Percentiles rank a stretch among this genome's conserved stretches.
Evolutionary conservation across 1,140 invertebrate genomes (phyloP).

Genomic region (Drosophila kanapiae): DNA sequence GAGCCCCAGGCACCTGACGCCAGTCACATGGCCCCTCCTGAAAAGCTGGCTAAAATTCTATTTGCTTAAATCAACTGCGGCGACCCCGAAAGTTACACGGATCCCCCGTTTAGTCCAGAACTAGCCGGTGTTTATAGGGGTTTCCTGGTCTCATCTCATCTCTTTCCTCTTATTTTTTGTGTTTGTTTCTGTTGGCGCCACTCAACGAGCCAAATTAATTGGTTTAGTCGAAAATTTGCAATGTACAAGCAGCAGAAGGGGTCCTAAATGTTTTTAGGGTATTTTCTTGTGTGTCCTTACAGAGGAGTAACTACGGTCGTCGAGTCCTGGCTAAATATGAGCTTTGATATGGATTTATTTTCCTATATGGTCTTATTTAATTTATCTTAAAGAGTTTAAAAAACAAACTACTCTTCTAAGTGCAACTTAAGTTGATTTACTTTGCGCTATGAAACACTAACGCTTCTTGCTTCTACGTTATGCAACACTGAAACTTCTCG

Average conservation of each 20-base stretch:
- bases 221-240: constrained; percentile 43
- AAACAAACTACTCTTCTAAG: too few relatives aligned
- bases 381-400: background rate
- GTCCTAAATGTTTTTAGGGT: background rate
- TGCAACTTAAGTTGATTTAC: background rate
- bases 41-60: constrained; percentile 36
- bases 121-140: background rate
- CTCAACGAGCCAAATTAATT: constrained; percentile 45
- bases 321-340: background rate
- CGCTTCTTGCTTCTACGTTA: background rate
- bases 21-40: constrained; percentile 32
- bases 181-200: constrained; percentile 5
- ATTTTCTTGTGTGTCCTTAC: background rate
- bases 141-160: background rate
- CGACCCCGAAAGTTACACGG: constrained; percentile 40
- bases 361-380: background rate
- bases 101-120: background rate
- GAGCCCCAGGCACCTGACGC: constrained; percentile 42
- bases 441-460: background rate
- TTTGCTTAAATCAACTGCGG: constrained; percentile 73
- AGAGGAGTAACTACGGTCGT: background rate
- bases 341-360: constrained; percentile 2
- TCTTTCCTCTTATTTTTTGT: background rate
- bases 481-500: constrained; percentile 5
- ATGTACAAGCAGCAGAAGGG: constrained; percentile 8